Percentiles rank a stretch among this genome's conserved stretches.
Evolutionary conservation across 2,888 invertebrate species (phyloP).

Genomic region (Bhutanitis thaidina): DNA sequence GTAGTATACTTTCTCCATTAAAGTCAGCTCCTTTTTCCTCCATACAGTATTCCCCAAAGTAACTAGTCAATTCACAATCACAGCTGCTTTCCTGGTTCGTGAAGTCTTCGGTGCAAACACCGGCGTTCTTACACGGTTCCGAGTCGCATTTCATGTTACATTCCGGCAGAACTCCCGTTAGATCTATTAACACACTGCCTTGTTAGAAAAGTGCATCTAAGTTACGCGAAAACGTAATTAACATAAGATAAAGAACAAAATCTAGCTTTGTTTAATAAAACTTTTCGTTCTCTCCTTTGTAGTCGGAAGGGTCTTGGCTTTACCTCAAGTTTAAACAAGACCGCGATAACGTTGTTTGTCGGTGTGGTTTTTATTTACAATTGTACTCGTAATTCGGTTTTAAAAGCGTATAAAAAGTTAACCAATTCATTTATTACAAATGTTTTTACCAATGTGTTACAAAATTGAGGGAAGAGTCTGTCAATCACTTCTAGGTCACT

Average conservation of each 20-base stretch:
- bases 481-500: too few species aligned
- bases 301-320: conserved; percentile 1
- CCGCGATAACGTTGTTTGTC: conserved; percentile 2
- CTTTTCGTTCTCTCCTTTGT: background rate
- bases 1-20: conserved; percentile 90
- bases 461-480: too few species aligned
- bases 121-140: conserved; percentile 92
- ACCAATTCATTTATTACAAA: too few species aligned
- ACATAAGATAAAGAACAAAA: conserved; percentile 3
- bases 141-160: conserved; percentile 95
- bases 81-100: conserved; percentile 91
- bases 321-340: conserved; percentile 1
- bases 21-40: conserved; percentile 95
- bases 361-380: conserved; percentile 26
- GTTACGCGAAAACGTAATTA: background rate
- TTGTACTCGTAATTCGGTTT: background rate
- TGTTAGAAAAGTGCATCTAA: background rate
- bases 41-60: conserved; percentile 92
- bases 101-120: conserved; percentile 93
- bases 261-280: background rate
- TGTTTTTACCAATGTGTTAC: too few species aligned
- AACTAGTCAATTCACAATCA: conserved; percentile 93
- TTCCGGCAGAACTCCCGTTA: conserved; percentile 86
- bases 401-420: background rate
- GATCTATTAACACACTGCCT: conserved; percentile 48